phyloP scores from a whole-genome alignment of 2,888 invertebrate species.

The Cephus pulcher region DNA sequence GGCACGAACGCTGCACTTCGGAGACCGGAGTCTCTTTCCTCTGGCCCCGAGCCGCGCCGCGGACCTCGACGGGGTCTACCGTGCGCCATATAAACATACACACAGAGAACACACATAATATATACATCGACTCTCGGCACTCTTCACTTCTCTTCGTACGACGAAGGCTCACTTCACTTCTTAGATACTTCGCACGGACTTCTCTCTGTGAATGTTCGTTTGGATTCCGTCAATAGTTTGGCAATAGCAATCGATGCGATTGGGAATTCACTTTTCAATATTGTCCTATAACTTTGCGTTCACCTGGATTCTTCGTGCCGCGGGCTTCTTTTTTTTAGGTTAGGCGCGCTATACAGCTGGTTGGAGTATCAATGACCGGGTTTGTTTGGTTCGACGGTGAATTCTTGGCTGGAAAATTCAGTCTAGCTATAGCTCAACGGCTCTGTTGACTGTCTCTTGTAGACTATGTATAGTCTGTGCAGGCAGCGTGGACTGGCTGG shows the following conservation, averaged over 20 bases:
- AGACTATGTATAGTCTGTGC: neutral
- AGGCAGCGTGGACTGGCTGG: neutral
- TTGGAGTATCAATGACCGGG: neutral
- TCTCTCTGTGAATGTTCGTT: neutral
- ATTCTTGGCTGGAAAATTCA: neutral
- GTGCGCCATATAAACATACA: neutral
- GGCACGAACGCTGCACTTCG: slow-evolving; percentile 49
- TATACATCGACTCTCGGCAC: neutral
- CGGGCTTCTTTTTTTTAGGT: neutral
- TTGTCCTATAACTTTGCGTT: neutral
- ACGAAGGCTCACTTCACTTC: slow-evolving; percentile 22
- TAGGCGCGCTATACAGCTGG: neutral
- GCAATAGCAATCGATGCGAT: neutral
- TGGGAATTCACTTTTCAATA: neutral
- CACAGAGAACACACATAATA: neutral
- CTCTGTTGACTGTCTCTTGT: neutral
- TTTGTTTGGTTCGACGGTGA: neutral
- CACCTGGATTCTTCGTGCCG: neutral
- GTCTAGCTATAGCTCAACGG: neutral
- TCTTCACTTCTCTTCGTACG: slow-evolving; percentile 49
- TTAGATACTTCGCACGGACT: neutral
- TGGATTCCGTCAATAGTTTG: neutral
- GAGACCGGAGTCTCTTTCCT: slow-evolving; percentile 1
- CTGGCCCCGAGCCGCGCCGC: slow-evolving; percentile 1
- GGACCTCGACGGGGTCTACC: neutral